Conservation (phyloP, 2,888 invertebrate genomes). For the Eupithecia subumbrata region DNA sequence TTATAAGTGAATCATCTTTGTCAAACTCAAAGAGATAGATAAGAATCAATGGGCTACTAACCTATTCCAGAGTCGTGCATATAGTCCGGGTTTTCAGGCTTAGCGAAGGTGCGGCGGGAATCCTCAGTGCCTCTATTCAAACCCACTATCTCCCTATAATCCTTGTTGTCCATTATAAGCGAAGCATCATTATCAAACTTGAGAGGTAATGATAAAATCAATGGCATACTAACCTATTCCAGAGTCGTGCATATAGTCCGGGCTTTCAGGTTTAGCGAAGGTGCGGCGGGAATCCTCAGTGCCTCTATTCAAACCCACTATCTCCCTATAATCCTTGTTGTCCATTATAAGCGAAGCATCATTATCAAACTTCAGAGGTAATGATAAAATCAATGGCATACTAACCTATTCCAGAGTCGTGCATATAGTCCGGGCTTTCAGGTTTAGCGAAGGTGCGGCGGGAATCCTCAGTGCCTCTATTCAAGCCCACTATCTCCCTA, state of each 20-base stretch:
- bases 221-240: no score
- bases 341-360: conserved; percentile 73
- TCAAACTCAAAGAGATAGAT: no score
- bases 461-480: no score
- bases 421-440: no score
- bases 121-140: no score
- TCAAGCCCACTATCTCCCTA: conserved; percentile 64
- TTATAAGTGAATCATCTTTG: conserved; percentile 63
- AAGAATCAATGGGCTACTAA: no score
- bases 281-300: conserved; percentile 80
- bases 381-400: background rate
- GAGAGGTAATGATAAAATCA: no score
- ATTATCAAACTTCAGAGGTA: conserved; percentile 83
- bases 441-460: no score
- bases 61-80: no score
- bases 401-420: no score
- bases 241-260: conserved; percentile 68
- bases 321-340: conserved; percentile 77
- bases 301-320: conserved; percentile 78
- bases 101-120: no score
- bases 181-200: conserved; percentile 46
- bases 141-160: conserved; percentile 67
- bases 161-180: conserved; percentile 78
- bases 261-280: conserved; percentile 78
- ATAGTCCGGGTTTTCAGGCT: no score